Conservation (phyloP, 2,113 vertebrate species). For the Spermophilus dauricus region DNA sequence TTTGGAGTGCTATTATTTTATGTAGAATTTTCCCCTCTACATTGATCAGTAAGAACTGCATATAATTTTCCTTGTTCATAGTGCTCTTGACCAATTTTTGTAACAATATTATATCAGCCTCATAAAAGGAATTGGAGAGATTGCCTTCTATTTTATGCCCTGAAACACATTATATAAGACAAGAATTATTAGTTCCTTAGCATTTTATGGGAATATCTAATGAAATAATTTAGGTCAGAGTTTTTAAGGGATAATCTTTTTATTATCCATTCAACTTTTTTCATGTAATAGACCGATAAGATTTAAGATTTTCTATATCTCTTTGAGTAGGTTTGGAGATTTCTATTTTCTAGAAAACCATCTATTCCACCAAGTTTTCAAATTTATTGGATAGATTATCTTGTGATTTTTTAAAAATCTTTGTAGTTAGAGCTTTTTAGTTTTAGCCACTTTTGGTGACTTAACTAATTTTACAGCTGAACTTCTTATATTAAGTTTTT, state of each 20-base stretch:
- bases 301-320: not conserved
- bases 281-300: not conserved
- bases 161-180: conserved; percentile 31
- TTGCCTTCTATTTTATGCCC: conserved; percentile 32
- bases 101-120: not conserved
- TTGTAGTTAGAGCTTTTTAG: not conserved
- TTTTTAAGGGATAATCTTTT: not conserved
- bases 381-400: not conserved
- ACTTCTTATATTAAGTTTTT: not conserved
- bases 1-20: not conserved
- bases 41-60: not conserved
- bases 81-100: conserved; percentile 1
- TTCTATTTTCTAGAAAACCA: not conserved
- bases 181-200: conserved; percentile 18
- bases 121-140: conserved; percentile 34
- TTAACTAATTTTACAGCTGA: not conserved
- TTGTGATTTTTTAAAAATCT: not conserved
- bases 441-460: conserved; percentile 16
- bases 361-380: not conserved
- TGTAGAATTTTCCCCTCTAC: not conserved
- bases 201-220: conserved; percentile 56
- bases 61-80: not conserved
- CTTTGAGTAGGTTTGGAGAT: not conserved
- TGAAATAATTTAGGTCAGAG: not conserved
- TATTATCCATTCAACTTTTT: not conserved